Conservation (phyloP, 2,113 vertebrate genomes). For the Bubo scandiacus region DNA sequence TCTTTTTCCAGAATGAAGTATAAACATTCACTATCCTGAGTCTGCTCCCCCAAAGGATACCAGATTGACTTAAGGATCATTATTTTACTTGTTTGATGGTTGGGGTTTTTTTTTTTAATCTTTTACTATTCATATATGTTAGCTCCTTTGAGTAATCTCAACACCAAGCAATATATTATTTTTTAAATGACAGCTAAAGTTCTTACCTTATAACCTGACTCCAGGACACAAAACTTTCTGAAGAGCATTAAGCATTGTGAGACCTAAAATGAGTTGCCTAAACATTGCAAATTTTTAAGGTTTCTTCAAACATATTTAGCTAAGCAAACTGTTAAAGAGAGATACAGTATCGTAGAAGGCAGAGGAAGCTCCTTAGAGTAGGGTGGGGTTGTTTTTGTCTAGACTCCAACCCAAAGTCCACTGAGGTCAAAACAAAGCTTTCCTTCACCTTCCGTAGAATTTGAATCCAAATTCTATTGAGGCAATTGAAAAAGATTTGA, state of each 20-base stretch:
- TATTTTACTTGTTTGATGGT: background rate
- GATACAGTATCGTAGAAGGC: fast-evolving
- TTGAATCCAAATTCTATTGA: background rate
- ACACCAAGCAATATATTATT: background rate
- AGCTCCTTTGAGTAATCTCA: background rate
- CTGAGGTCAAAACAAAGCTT: background rate
- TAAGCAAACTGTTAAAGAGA: background rate
- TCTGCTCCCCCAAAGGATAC: background rate
- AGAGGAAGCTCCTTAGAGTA: background rate
- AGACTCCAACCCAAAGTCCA: background rate
- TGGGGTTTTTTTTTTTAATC: background rate
- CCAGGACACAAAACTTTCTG: background rate
- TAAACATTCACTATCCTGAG: background rate
- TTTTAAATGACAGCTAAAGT: background rate
- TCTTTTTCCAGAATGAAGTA: background rate
- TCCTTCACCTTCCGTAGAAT: background rate
- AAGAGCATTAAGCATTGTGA: background rate
- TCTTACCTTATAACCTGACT: background rate
- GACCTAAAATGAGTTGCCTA: background rate
- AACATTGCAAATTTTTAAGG: background rate
- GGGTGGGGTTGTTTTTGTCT: background rate
- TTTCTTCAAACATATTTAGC: background rate
- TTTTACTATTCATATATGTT: background rate
- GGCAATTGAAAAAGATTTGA: background rate
- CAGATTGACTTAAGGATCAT: background rate